phyloP scores from a whole-genome alignment of 2,888 invertebrate species.

The Cantharis rufa region DNA sequence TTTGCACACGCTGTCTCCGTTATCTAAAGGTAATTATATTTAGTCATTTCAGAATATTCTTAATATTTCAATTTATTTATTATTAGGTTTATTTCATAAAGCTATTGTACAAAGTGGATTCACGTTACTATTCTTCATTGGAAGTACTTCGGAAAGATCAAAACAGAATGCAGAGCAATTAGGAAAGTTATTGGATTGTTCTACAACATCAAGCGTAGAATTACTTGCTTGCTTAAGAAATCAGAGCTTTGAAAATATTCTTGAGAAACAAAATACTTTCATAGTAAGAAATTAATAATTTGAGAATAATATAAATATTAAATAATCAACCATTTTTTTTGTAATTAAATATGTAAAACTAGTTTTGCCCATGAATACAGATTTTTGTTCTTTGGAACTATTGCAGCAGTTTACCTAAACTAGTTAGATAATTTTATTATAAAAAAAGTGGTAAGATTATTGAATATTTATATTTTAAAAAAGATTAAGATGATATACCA shows the following conservation, averaged over 20 bases:
- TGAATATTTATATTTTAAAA: too few relatives aligned
- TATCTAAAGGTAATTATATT: constrained; percentile 5
- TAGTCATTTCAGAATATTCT: not conserved
- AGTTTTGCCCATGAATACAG: too few relatives aligned
- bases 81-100: constrained; percentile 69
- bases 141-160: constrained; percentile 60
- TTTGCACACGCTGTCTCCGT: constrained; percentile 7
- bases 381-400: too few relatives aligned
- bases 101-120: constrained; percentile 77
- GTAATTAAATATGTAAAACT: too few relatives aligned
- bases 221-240: not conserved
- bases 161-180: constrained; percentile 63
- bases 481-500: too few relatives aligned
- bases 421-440: too few relatives aligned
- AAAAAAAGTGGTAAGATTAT: too few relatives aligned
- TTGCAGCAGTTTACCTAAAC: too few relatives aligned
- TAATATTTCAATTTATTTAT: constrained; percentile 10
- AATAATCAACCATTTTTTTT: too few relatives aligned
- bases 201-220: constrained; percentile 55
- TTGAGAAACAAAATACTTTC: not conserved
- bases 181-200: constrained; percentile 66
- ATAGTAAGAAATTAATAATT: not conserved
- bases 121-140: constrained; percentile 54
- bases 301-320: not conserved
- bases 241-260: not conserved